Evolutionary conservation across 2,113 vertebrate species (phyloP).

Genomic region (Spea multiplicata): DNA sequence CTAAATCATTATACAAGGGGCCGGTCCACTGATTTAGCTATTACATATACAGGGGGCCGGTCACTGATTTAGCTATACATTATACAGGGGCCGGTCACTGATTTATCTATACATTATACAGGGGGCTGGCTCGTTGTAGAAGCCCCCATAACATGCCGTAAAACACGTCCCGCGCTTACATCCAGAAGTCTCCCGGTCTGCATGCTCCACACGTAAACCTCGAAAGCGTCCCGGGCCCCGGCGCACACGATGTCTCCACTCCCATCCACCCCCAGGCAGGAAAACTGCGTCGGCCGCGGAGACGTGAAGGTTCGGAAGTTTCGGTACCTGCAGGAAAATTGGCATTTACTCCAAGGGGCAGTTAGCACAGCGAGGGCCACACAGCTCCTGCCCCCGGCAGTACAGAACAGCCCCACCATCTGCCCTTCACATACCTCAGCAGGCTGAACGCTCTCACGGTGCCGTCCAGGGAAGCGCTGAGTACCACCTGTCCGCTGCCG

Average conservation of each 20-base stretch:
- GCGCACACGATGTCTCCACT: slow-evolving; percentile 91
- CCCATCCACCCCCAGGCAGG: slow-evolving; percentile 82
- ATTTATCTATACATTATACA: too few species aligned
- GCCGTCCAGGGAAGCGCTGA: slow-evolving; percentile 92
- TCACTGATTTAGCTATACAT: not conserved
- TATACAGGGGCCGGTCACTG: too few species aligned
- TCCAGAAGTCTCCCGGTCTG: slow-evolving; percentile 92
- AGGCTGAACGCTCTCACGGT: slow-evolving; percentile 94
- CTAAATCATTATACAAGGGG: too few species aligned
- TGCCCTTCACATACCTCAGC: slow-evolving; percentile 76
- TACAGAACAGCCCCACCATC: not conserved
- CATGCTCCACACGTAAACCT: slow-evolving; percentile 98
- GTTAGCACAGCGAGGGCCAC: not conserved
- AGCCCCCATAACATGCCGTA: not conserved
- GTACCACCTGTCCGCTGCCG: slow-evolving; percentile 79
- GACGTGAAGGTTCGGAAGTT: slow-evolving; percentile 96
- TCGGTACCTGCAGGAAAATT: slow-evolving; percentile 73
- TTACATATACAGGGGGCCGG: too few species aligned
- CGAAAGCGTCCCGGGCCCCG: slow-evolving; percentile 91
- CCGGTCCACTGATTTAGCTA: too few species aligned
- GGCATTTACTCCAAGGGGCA: not conserved
- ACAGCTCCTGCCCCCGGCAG: not conserved
- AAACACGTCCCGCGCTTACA: slow-evolving; percentile 61
- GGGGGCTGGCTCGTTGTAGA: not conserved
- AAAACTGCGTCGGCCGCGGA: slow-evolving; percentile 87